Evolutionary conservation across 2,888 invertebrate species (phyloP), one percentile per base, ranked within the genome.

Genomic region (Aproaerema taeniolella): DNA sequence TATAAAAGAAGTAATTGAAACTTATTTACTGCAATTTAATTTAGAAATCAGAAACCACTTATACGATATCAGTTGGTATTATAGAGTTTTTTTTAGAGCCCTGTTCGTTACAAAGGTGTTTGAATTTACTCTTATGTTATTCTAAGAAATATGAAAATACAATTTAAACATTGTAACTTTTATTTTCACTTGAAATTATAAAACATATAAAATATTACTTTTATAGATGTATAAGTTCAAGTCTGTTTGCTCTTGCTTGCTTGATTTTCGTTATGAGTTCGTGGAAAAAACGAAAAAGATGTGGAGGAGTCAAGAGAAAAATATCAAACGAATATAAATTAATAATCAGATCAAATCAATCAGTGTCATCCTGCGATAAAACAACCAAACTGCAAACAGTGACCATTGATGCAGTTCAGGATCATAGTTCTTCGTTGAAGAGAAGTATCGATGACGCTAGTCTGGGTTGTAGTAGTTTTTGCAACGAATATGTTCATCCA

Each of bases 101-200:
- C 10, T 34, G 24, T 12, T 20, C 11, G 24, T 24, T 34, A 34
- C 14, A 24, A 12, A 20, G 34, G 34, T 34, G 17, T 34, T 34
- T 24, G 24, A 12, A 24, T 24, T 12, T 6, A 4, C 20, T 4
- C 8, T 4, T 20, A 6, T 20, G 8, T 20, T 6, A 8, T 8
- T 20, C 4, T 8, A 20, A 20, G 20, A 4, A 20, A 6, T 20
- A 24, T 9, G n/a, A n/a, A n/a, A n/a, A n/a, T n/a, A n/a, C n/a
- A n/a, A 9, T 34, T n/a, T 24, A 34, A 34, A 34, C 24, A 10
- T 34, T 24, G 24, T 20, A 20, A 20, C 20, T 4, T 16, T 32
- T 32, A 32, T 32, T 32, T 15, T 32, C 7, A 32, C 32, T 32
- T 32, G 14, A 32, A 32, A 16, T 32, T 32, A 10, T 15, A 10